phyloP scores from a whole-genome alignment of 1,140 invertebrate genomes.

The Choristoneura fumiferana region DNA sequence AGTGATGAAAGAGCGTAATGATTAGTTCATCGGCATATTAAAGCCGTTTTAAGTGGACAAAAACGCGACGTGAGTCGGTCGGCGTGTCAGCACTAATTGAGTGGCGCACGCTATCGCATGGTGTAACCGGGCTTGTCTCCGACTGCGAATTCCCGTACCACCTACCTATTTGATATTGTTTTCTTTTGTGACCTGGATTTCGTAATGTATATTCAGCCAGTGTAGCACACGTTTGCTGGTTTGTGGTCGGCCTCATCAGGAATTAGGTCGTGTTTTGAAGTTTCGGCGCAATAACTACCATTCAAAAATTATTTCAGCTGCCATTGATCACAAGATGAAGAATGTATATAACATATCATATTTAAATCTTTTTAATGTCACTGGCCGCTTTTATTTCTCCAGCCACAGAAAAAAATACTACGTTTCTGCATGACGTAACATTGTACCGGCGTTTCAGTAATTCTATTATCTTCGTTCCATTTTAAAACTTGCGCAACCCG shows the following conservation, averaged over 20 bases:
- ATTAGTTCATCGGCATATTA: conserved; percentile 62
- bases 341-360: no score
- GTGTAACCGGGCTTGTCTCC: conserved; percentile 49
- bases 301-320: no score
- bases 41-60: conserved; percentile 62
- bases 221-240: not conserved
- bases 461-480: conserved; percentile 12
- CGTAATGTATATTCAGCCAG: conserved; percentile 1
- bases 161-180: conserved; percentile 14
- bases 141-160: conserved; percentile 16
- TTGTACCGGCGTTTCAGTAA: conserved; percentile 7
- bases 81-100: conserved; percentile 70
- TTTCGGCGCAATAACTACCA: no score
- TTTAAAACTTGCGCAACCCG: not conserved
- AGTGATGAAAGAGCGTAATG: conserved; percentile 52
- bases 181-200: conserved; percentile 5
- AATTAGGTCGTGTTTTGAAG: no score
- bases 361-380: no score
- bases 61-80: conserved; percentile 58
- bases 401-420: not conserved
- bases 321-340: no score
- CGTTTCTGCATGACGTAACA: not conserved
- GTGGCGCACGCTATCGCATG: conserved; percentile 63
- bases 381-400: not conserved
- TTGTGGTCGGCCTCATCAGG: no score